Evolutionary conservation across 1,140 invertebrate species (phyloP).

Genomic region (Drosophila arawakana): DNA sequence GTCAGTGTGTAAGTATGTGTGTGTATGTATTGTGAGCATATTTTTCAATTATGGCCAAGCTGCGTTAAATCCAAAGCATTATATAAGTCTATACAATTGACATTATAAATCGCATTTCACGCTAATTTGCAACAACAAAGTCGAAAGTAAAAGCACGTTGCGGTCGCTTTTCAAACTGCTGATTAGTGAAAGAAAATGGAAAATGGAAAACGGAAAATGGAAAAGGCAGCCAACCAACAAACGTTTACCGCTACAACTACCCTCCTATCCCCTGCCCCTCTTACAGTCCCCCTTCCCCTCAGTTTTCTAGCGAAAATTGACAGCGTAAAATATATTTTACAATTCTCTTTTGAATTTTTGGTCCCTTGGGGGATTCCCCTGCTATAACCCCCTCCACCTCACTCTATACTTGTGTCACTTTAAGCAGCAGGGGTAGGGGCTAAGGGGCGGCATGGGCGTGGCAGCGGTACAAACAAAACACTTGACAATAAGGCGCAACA

Average conservation of each 20-base stretch:
- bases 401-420: conserved; percentile 14
- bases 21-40: conserved; percentile 42
- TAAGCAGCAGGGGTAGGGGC: neutral
- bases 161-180: conserved; percentile 47
- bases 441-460: neutral
- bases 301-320: neutral
- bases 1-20: neutral
- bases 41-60: conserved; percentile 68
- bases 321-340: conserved; percentile 64
- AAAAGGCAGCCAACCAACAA: conserved; percentile 39
- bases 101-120: conserved; percentile 83
- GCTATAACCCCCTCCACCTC: neutral
- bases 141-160: conserved; percentile 11
- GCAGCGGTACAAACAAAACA: conserved; percentile 46
- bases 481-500: conserved; percentile 37
- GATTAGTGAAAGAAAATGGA: conserved; percentile 44
- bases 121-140: conserved; percentile 76
- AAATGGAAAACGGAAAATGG: conserved; percentile 28
- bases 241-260: neutral
- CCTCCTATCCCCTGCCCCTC: neutral
- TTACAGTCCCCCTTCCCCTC: neutral
- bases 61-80: conserved; percentile 37
- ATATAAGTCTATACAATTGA: conserved; percentile 58
- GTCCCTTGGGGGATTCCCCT: conserved; percentile 40
- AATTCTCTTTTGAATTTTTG: conserved; percentile 42